Percentiles rank a stretch among this genome's conserved stretches.
Conservation (phyloP, 2,113 vertebrate genomes). For the Larimichthys crocea region DNA sequence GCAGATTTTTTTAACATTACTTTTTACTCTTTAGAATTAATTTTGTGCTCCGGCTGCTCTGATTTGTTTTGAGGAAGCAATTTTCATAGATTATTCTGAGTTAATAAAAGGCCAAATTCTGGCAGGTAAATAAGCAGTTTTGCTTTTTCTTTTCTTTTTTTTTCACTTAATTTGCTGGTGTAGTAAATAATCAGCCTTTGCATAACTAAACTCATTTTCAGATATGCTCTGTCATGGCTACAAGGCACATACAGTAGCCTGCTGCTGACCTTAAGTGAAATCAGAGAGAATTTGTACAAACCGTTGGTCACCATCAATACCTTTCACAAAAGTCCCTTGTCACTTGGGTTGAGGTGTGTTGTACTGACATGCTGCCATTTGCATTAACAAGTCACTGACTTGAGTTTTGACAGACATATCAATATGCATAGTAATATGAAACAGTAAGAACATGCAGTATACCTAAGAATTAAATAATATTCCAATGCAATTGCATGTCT, state of each 20-base stretch:
- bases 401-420: not conserved
- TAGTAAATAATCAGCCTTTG: not conserved
- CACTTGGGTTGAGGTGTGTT: not conserved
- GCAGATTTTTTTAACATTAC: not conserved
- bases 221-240: not conserved
- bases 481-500: not conserved
- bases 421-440: not conserved
- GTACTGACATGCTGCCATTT: not conserved
- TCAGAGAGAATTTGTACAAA: not conserved
- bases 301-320: not conserved
- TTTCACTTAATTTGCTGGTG: not conserved
- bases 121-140: not conserved
- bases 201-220: not conserved
- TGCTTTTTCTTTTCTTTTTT: not conserved
- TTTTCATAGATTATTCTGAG: not conserved
- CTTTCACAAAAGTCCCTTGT: not conserved
- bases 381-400: not conserved
- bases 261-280: constrained; percentile 4
- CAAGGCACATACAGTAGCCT: not conserved
- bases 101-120: not conserved
- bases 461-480: too few species aligned
- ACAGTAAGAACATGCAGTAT: not conserved
- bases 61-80: not conserved
- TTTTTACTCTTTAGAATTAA: not conserved
- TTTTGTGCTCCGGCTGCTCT: not conserved